phyloP scores from a whole-genome alignment of 2,113 vertebrate genomes.

The Solea solea region DNA sequence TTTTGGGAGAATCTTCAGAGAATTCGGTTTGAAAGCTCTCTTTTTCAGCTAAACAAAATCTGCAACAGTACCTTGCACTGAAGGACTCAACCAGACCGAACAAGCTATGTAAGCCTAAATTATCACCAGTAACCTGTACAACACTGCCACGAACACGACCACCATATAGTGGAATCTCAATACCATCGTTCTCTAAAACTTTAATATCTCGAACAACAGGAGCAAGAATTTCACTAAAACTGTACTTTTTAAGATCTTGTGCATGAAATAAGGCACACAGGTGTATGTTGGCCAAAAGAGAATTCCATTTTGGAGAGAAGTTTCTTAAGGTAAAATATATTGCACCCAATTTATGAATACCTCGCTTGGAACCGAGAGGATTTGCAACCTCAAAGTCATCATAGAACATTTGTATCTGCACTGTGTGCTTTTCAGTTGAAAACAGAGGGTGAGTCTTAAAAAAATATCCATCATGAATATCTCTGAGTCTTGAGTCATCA shows the following conservation, averaged over 20 bases:
- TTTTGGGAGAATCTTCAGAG: conserved; percentile 31
- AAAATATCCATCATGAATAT: neutral
- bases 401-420: conserved; percentile 23
- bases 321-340: conserved; percentile 14
- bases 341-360: conserved; percentile 10
- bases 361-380: neutral
- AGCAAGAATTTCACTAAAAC: conserved; percentile 19
- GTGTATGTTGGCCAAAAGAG: no score
- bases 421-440: conserved; percentile 7
- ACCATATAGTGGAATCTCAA: neutral
- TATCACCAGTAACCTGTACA: neutral
- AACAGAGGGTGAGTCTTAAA: neutral
- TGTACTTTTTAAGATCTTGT: conserved; percentile 17
- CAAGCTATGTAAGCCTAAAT: neutral
- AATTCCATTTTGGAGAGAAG: no score
- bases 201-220: conserved; percentile 14
- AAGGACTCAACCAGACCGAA: neutral
- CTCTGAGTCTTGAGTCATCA: neutral
- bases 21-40: conserved; percentile 31
- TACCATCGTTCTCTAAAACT: neutral
- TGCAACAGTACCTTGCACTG: neutral
- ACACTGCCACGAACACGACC: neutral
- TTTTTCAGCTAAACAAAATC: conserved; percentile 36
- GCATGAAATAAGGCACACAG: no score
- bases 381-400: neutral